Base-by-base conservation (phyloP, 1,140 invertebrate species). In the Teleopsis dalmanni region DNA sequence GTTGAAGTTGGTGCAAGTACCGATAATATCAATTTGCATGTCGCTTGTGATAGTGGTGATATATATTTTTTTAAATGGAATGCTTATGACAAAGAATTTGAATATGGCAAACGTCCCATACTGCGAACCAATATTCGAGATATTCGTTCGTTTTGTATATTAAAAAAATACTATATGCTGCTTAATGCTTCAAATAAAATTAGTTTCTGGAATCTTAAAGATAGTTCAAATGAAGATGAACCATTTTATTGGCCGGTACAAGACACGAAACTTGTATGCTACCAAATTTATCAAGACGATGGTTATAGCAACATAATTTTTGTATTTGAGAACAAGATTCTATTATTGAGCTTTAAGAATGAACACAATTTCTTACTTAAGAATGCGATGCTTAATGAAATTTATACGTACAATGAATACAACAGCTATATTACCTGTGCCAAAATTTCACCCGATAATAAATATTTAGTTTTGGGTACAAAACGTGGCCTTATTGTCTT, bases 381-480 rank as follows among this genome's bases (percentile, higher is more conserved):
- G 50, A 8, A 48, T 4, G 52, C 56, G 36, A 25, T 29, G 1
- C 33, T 66, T 3, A 43, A 51, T 4, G 38, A 60, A 18, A 38
- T 22, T 16, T 29, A 25, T 3, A 13, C n/a, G n/a, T n/a, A n/a
- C n/a, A n/a, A n/a, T n/a, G n/a, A n/a, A n/a, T n/a, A n/a, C n/a
- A n/a, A 26, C n/a, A 25, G 18, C 27, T 13, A 19, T 21, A 62
- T 69, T 9, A 59, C 54, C 13, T 69, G 65, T 31, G 57, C 55
- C 7, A 56, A 55, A 37, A 33, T 57, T 3, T 60, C 62, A 2
- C 18, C 36, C 5, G 61, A 66, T 10, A 47, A 52, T 3, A 19
- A 52, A 6, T 69, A 68, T 44, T 38, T 69, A 6, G 43, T 69
- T 1, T 37, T 69, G 14, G 65, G 65, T 7, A 69, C 65, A 0